Evolutionary conservation across 2,888 invertebrate genomes (phyloP), one percentile per base, ranked within the genome.

Genomic region (Salticus scenicus): DNA sequence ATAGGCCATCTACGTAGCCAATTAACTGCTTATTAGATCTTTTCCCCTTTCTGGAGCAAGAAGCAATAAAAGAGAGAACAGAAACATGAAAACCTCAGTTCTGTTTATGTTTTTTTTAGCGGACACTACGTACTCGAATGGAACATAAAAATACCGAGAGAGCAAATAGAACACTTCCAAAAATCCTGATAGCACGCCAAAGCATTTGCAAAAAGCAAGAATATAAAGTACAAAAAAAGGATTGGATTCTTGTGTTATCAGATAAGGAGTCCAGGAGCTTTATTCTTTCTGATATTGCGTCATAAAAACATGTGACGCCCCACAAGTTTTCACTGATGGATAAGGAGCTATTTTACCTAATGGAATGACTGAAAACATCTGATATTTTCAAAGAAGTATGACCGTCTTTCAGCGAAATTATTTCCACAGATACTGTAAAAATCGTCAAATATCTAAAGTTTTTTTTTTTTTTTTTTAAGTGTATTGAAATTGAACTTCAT

Each of bases 291-390:
- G 76, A 80, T 80, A 86, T 86, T 71, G 76, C 86, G 80, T 80
- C 86, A 80, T 86, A 86, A 86, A 86, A 80, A 86, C 78, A 80
- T 86, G 86, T 80, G 86, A 80, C 86, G 86, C 75, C 78, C 75
- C 57, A 75, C 86, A 76, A 76, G 73, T 80, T 80, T 86, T 80
- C 86, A 76, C 80, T 86, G 86, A 86, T 86, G 86, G 86, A 86
- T 86, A 86, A 80, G 80, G 33, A 75, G 73, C 86, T 86, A 86
- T 86, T 80, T 80, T 75, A 79, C 80, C 80, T 86, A 86, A 86
- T 86, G 86, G 80, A 80, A 86, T 78, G 73, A 77, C 73, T 72
- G 47, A 71, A 84, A 77, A 77, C 67, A 73, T 24, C 4, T 5
- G 5, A 24, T 24, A 57, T 24, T 24, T 57, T 24, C 20, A 57